Percentiles rank a stretch among this genome's conserved stretches.
Evolutionary conservation across 1,140 invertebrate species (phyloP).

Genomic region (Micrasema longulum): DNA sequence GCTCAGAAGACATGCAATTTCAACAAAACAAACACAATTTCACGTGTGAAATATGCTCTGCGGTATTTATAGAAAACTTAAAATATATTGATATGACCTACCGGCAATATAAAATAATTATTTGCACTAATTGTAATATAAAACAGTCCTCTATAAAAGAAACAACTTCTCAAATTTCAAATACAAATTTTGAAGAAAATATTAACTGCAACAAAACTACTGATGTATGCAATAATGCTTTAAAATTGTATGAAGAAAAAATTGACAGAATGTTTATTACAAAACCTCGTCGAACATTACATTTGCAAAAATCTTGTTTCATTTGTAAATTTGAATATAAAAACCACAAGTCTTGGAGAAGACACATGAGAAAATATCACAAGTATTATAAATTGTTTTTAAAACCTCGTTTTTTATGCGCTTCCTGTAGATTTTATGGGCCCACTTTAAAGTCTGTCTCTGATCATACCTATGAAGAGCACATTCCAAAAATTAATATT

Average conservation of each 20-base stretch:
- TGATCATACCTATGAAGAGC: too few species aligned
- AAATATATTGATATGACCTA: not conserved
- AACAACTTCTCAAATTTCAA: not conserved
- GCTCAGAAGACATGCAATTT: not conserved
- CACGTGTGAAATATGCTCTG: not conserved
- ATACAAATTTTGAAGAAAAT: not conserved
- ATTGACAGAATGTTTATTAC: slow-evolving; percentile 21
- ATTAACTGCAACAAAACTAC: not conserved
- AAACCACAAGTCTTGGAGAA: not conserved
- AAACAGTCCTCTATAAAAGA: not conserved
- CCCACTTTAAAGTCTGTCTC: too few species aligned
- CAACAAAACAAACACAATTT: slow-evolving; percentile 2
- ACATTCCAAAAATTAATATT: too few species aligned
- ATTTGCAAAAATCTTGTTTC: not conserved
- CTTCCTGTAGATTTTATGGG: too few species aligned
- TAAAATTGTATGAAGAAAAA: slow-evolving; percentile 12
- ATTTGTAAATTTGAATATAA: slow-evolving; percentile 7
- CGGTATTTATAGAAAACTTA: slow-evolving; percentile 1
- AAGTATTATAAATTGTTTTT: too few species aligned
- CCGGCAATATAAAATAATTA: not conserved
- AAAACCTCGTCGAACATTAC: not conserved
- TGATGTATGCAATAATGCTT: slow-evolving; percentile 12
- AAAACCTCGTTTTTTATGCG: too few species aligned
- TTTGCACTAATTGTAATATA: not conserved
- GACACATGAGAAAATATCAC: not conserved